Conservation (phyloP, 2,113 vertebrate genomes). For the Aptenodytes patagonicus region DNA sequence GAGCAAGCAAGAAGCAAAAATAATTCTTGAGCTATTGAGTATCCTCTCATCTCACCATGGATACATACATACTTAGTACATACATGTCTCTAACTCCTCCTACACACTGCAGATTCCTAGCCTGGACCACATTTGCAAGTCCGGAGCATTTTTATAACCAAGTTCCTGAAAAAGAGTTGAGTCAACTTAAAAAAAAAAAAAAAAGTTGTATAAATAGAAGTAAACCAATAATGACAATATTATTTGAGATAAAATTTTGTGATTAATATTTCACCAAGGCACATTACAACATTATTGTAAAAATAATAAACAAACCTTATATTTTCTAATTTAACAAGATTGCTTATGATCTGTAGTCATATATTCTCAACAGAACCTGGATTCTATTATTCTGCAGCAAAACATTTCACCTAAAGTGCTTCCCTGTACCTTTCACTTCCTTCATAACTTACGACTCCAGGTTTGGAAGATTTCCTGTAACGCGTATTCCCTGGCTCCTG, state of each 20-base stretch:
- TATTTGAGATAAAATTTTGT: not conserved
- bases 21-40: not conserved
- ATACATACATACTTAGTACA: not conserved
- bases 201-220: not conserved
- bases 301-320: not conserved
- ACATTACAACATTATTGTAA: not conserved
- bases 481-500: fast-evolving
- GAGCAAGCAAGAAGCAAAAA: not conserved
- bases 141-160: not conserved
- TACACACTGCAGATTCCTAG: not conserved
- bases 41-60: not conserved
- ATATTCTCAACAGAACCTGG: not conserved
- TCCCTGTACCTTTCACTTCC: not conserved
- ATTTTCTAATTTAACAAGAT: not conserved
- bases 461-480: not conserved
- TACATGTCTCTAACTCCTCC: not conserved
- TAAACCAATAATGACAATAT: not conserved
- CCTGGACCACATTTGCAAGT: not conserved
- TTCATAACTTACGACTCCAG: not conserved
- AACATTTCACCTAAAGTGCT: not conserved
- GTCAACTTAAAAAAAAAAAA: not conserved
- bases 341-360: not conserved
- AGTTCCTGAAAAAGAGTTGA: not conserved
- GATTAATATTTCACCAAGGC: not conserved
- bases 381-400: not conserved